Conservation (phyloP, 1,140 invertebrate species). For the Harlomillsia oculata region DNA sequence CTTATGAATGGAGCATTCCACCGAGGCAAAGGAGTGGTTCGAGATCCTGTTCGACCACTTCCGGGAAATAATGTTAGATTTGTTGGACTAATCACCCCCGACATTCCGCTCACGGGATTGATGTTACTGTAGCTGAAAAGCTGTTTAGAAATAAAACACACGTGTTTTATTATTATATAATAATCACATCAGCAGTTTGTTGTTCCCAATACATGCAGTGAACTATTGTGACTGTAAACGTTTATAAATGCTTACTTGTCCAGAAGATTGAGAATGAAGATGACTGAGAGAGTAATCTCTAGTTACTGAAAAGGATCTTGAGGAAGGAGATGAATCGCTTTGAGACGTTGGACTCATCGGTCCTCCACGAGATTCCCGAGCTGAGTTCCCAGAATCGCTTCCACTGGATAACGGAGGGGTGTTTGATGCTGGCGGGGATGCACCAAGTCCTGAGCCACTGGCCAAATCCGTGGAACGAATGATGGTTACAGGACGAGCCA, state of each 20-base stretch:
- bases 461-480: conserved; percentile 70
- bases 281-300: conserved; percentile 36
- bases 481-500: conserved; percentile 90
- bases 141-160: conserved; percentile 44
- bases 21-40: conserved; percentile 54
- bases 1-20: conserved; percentile 82
- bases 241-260: conserved; percentile 30
- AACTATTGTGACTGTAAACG: no score
- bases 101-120: conserved; percentile 58
- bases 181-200: no score
- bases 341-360: conserved; percentile 36
- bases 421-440: conserved; percentile 53
- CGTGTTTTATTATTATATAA: background rate
- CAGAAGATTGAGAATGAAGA: conserved; percentile 35
- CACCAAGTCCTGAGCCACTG: conserved; percentile 21
- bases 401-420: conserved; percentile 44
- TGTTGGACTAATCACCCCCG: conserved; percentile 78
- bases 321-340: conserved; percentile 27
- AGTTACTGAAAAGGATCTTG: conserved; percentile 31
- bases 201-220: no score
- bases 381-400: conserved; percentile 18
- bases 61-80: conserved; percentile 76
- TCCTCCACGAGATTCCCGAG: conserved; percentile 32
- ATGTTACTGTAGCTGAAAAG: conserved; percentile 79
- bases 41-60: conserved; percentile 52